Evolutionary conservation across 1,140 invertebrate species (phyloP), one percentile per base, ranked within the genome.

Genomic region (Hylaeus anthracinus): DNA sequence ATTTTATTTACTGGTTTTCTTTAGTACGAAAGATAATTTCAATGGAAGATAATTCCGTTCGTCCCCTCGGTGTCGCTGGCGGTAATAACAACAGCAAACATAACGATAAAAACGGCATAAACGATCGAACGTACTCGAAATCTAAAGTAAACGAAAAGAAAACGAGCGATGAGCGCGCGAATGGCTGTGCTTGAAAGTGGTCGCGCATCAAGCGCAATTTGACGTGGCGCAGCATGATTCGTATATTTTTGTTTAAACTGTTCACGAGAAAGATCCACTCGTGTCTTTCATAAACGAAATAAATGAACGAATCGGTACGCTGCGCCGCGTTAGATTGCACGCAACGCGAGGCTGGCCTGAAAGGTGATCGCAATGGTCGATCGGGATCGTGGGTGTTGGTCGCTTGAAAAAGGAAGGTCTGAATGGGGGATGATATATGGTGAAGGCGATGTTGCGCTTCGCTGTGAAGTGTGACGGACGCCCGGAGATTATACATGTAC

Each of bases 371-470:
- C 45, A 53, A 37, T 15, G 37, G 45, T 51, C 9, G 9, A 45
- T 3, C 37, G n/a, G 58, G 51, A 72, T 58, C 39, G 55, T 72
- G 58, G 73, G 37, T 72, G 51, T 60, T 48, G 61, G 14, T 10
- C 9, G 2, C 1, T 8, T 8, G 58, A 48, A 48, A 41, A 53
- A 63, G 12, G 51, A 43, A 61, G 61, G 8, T 70, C 53, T 45
- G 14, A 43, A 51, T 41, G 78, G 26, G 39, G 53, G 58, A 63
- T 58, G 55, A 74, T 69, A 55, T 84, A 73, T 75, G 63, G 58
- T 60, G 61, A 86, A 79, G 74, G 75, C 80, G 80, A 74, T 83
- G 81, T 69, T 81, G 74, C 75, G 60, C 51, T 73, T 77, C 76
- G 70, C 71, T 77, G 72, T 69, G 79, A 72, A 66, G 63, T 66